Evolutionary conservation across 1,140 invertebrate species (phyloP).

Genomic region (Hycleus cichorii): DNA sequence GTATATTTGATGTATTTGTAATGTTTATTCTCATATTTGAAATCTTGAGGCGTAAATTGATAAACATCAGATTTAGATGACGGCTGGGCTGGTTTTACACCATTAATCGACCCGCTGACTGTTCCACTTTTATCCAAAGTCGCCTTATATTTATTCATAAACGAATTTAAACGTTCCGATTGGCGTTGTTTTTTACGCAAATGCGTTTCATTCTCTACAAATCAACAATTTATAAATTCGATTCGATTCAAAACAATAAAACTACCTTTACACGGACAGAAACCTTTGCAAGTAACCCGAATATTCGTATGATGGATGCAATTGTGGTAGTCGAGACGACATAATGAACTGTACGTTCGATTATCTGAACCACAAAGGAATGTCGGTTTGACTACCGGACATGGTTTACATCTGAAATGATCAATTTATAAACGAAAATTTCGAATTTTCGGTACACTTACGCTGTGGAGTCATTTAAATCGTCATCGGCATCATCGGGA

Average conservation of each 20-base stretch:
- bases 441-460: constrained; percentile 32
- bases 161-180: constrained; percentile 51
- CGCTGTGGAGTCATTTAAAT: constrained; percentile 44
- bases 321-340: constrained; percentile 84
- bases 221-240: constrained; percentile 11
- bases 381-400: constrained; percentile 68
- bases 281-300: constrained; percentile 74
- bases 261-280: constrained; percentile 78
- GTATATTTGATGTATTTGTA: constrained; percentile 74
- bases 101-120: constrained; percentile 38
- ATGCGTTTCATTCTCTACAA: constrained; percentile 48
- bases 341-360: constrained; percentile 85
- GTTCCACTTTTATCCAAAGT: constrained; percentile 42
- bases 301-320: constrained; percentile 77
- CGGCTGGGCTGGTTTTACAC: constrained; percentile 37
- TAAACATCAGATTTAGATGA: constrained; percentile 43
- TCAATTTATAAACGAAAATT: neutral
- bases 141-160: constrained; percentile 61
- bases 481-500: constrained; percentile 53
- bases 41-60: constrained; percentile 66
- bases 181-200: constrained; percentile 55
- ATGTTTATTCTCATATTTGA: constrained; percentile 73
- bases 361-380: constrained; percentile 88
- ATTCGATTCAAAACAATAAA: constrained; percentile 1
- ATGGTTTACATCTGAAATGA: constrained; percentile 63